A percentile compares a stretch with the other conserved stretches of the same genome.
Evolutionary conservation across 2,113 vertebrate species (phyloP).

Genomic region (Ovibos moschatus): DNA sequence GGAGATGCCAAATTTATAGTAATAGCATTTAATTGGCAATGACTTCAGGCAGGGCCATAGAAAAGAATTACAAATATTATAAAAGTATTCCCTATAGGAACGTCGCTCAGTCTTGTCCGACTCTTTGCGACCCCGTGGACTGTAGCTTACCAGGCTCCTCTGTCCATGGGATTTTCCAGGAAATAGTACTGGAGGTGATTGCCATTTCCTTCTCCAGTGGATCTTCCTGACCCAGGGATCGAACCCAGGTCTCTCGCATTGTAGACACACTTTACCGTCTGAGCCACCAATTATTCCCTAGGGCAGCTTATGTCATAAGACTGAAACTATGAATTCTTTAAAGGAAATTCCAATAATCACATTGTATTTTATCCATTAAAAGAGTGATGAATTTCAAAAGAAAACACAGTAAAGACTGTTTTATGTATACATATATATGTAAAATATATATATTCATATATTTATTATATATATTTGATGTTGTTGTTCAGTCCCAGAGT

Average conservation of each 20-base stretch:
- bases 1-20: neutral
- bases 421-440: neutral
- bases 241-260: no score
- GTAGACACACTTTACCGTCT: no score
- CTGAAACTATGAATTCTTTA: neutral
- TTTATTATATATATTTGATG: neutral
- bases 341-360: neutral
- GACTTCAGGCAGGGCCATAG: neutral
- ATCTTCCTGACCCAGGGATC: no score
- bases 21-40: neutral
- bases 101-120: no score
- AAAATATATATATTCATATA: neutral
- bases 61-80: neutral
- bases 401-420: neutral
- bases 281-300: neutral
- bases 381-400: neutral
- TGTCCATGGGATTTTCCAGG: no score
- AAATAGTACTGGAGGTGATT: no score
- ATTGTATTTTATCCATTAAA: neutral
- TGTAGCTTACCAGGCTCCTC: no score
- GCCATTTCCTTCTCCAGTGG: no score
- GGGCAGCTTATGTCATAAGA: neutral
- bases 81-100: neutral
- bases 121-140: no score
- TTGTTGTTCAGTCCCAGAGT: neutral